These are phyloP conservation scores for Uropsilus gracilis DNA, from an alignment of 2,113 vertebrate species.

Conservation along the genomic window DNA sequence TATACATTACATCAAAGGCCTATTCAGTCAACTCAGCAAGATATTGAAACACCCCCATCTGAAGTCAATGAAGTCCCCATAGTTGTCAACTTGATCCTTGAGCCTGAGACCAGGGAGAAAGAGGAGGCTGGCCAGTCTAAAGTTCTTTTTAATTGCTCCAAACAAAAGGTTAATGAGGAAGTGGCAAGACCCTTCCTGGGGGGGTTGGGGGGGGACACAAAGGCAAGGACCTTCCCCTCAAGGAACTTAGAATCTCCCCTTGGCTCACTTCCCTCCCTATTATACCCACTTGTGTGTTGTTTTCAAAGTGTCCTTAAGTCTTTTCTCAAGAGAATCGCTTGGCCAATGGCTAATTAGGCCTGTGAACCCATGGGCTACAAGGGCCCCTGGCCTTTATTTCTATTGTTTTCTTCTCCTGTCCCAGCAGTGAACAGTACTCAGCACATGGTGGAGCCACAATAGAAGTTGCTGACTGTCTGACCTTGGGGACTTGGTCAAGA, in stretches of 20 bases:
- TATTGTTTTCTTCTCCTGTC: slow-evolving; percentile 55
- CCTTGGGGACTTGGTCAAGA: slow-evolving; percentile 65
- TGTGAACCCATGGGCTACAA: slow-evolving; percentile 34
- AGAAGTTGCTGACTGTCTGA: slow-evolving; percentile 65
- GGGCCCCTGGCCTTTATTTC: slow-evolving; percentile 49
- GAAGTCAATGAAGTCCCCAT: slow-evolving; percentile 28
- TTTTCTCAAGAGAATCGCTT: slow-evolving; percentile 54
- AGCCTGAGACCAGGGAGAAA: slow-evolving; percentile 49
- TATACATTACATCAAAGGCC: slow-evolving; percentile 13
- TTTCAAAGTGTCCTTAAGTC: slow-evolving; percentile 61
- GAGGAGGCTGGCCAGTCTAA: background rate
- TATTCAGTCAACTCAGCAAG: slow-evolving; percentile 39
- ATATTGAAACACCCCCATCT: slow-evolving; percentile 34
- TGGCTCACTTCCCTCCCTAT: background rate
- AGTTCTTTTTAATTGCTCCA: slow-evolving; percentile 55
- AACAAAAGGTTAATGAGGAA: slow-evolving; percentile 62
- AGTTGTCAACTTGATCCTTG: slow-evolving; percentile 41
- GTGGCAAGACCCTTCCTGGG: slow-evolving; percentile 25
- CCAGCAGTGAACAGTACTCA: background rate
- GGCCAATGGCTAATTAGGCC: slow-evolving; percentile 57
- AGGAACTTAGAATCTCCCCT: slow-evolving; percentile 64
- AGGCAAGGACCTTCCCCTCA: slow-evolving; percentile 55
- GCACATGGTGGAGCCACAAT: background rate
- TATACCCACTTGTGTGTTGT: slow-evolving; percentile 34
- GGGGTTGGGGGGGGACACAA: background rate